Evolutionary conservation across 1,140 invertebrate genomes (phyloP), one percentile per base, ranked within the genome.

Genomic region (Capitella teleta): DNA sequence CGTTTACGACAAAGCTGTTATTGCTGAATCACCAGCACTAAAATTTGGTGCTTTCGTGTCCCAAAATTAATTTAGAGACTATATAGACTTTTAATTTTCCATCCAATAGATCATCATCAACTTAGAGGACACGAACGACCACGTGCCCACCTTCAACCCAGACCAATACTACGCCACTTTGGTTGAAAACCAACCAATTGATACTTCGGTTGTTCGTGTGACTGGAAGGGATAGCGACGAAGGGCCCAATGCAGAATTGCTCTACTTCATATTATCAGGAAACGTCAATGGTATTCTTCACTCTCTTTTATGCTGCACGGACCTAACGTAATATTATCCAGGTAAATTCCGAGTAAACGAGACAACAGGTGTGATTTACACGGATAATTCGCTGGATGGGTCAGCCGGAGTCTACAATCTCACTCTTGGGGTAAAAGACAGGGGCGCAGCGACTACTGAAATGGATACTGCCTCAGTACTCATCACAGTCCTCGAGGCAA

Each of bases 61-160:
- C n/a, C n/a, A n/a, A n/a, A n/a, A n/a, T n/a, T n/a, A n/a, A n/a
- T n/a, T n/a, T n/a, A n/a, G n/a, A n/a, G n/a, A n/a, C n/a, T n/a
- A n/a, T n/a, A n/a, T n/a, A n/a, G n/a, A n/a, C n/a, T n/a, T n/a
- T n/a, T n/a, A n/a, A n/a, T 40, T 8, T 40, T 19, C 10, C 16
- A n/a, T 40, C 38, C 38, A 16, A 5, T 18, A 40, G 38, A 24
- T 93, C 0, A 80, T 82, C 54, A 81, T 93, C 5, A 77, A 78
- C 0, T 68, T 92, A 1, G 74, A 74, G 0, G 87, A 92, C 63
- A 81, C 80, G 30, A 91, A 91, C 61, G 88, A 93, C 67, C 89
- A 86, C 62, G 77, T 84, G 0, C 86, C 86, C 0, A 74, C 78
- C 6, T 91, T 90, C 64, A 72, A 77, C 12, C 82, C 81, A 47